Base-by-base conservation (phyloP, 1,140 invertebrate genomes). In the Episyrphus balteatus region DNA sequence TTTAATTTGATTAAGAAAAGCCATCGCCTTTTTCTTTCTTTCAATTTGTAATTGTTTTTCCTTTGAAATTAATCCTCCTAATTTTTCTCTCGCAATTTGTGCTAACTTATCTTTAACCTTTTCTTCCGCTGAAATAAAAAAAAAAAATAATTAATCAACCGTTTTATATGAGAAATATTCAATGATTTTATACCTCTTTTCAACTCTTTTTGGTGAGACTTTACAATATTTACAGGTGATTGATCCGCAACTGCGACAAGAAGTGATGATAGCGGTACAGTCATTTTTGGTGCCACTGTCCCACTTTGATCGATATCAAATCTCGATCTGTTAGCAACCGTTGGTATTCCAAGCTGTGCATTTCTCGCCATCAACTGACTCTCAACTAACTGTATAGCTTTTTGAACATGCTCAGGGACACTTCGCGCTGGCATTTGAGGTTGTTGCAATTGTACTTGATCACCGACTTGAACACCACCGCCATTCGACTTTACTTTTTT, bases 21-120 rank as follows among this genome's bases (percentile, higher is more conserved):
- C 75, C 11, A 78, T 72, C 1, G 78, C 79, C 55, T 77, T 78
- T 44, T 76, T 75, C 55, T 84, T 86, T 6, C 85, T 67, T 57
- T 87, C 84, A 21, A 80, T 58, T 56, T 88, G 83, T 5, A 86
- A 55, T 41, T 82, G 80, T 56, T 79, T 77, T 53, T 86, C 79
- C 46, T 73, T 75, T 9, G 73, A 71, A 5, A 71, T 70, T 44
- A 67, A 56, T 2, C 72, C 69, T 18, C 73, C 70, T 34, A 82
- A 51, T 54, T 81, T 81, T 39, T 80, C 81, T 5, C 78, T 57
- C 1, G 77, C 75, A 3, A 76, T 77, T 36, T 71, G 70, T 9
- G 77, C 73, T 46, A 83, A 53, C 53, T 76, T 78, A 48, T 84
- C 80, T 57, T 76, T 82, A 2, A 82, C 59, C 42, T 73, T 74